Evolutionary conservation across 2,797 vertebrate genomes (phyloP).

Genomic region (Psittacula derbiana): DNA sequence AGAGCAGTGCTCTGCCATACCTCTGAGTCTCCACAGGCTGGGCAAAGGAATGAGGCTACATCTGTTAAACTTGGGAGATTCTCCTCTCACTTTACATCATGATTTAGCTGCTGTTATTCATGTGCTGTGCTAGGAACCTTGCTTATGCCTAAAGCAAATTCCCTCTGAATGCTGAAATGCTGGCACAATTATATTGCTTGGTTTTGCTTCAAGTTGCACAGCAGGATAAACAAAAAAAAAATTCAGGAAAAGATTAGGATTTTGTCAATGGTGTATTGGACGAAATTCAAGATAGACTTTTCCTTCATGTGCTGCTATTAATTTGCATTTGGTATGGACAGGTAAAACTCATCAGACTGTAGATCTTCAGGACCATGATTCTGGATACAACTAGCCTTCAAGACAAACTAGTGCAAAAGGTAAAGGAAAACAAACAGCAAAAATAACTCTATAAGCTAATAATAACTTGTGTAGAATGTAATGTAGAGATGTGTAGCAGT

Average conservation of each 20-base stretch:
- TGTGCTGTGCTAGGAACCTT: not conserved
- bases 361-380: not conserved
- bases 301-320: not conserved
- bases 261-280: not conserved
- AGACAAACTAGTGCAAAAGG: not conserved
- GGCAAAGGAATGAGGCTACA: not conserved
- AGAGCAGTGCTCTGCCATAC: not conserved
- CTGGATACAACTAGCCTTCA: not conserved
- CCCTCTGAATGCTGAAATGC: not conserved
- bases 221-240: not conserved
- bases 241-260: not conserved
- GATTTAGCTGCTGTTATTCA: not conserved
- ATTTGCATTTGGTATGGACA: not conserved
- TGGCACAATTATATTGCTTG: not conserved
- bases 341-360: not conserved
- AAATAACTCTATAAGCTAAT: not conserved
- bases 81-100: not conserved
- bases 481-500: not conserved
- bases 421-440: not conserved
- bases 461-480: conserved; percentile 5
- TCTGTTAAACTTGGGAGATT: not conserved
- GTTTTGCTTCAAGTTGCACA: not conserved
- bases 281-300: not conserved
- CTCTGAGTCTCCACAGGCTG: not conserved
- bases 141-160: not conserved